phyloP scores from a whole-genome alignment of 2,797 vertebrate species.

The Cyprinodon diabolis region DNA sequence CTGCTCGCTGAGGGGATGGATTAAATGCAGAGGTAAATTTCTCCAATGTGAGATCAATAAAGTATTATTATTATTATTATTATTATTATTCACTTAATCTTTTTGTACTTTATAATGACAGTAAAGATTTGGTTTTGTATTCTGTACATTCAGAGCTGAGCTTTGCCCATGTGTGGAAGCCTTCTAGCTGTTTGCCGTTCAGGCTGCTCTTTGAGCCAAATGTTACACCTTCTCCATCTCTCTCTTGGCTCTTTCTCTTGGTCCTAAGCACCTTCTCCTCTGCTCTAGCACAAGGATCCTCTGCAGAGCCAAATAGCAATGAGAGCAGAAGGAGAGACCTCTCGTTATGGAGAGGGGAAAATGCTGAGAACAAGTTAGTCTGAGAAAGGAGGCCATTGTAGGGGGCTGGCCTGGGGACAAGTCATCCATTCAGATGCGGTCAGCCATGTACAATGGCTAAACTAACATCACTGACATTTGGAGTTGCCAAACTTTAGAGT shows the following conservation, averaged over 20 bases:
- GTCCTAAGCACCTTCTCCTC: slow-evolving; percentile 46
- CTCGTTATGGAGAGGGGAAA: slow-evolving; percentile 69
- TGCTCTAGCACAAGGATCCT: slow-evolving; percentile 56
- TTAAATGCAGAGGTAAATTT: no score
- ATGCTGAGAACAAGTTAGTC: slow-evolving; percentile 80
- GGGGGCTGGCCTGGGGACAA: slow-evolving; percentile 88
- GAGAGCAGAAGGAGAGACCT: slow-evolving; percentile 66
- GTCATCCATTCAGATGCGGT: slow-evolving; percentile 88
- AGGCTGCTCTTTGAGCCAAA: no score
- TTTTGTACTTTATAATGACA: not conserved
- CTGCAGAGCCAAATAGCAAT: slow-evolving; percentile 62
- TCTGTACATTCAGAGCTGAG: not conserved
- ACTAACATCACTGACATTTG: slow-evolving; percentile 91
- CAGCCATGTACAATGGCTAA: slow-evolving; percentile 95
- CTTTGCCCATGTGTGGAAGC: no score
- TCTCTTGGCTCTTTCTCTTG: slow-evolving; percentile 28
- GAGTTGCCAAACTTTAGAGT: slow-evolving; percentile 79
- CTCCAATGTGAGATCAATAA: no score
- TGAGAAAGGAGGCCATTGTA: slow-evolving; percentile 84
- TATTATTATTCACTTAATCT: not conserved
- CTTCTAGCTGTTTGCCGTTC: no score
- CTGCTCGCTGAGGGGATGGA: no score
- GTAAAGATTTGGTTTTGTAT: not conserved
- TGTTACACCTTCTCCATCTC: slow-evolving; percentile 35
- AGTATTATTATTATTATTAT: no score